phyloP scores from a whole-genome alignment of 2,797 vertebrate genomes.

The Megalops cyprinoides region DNA sequence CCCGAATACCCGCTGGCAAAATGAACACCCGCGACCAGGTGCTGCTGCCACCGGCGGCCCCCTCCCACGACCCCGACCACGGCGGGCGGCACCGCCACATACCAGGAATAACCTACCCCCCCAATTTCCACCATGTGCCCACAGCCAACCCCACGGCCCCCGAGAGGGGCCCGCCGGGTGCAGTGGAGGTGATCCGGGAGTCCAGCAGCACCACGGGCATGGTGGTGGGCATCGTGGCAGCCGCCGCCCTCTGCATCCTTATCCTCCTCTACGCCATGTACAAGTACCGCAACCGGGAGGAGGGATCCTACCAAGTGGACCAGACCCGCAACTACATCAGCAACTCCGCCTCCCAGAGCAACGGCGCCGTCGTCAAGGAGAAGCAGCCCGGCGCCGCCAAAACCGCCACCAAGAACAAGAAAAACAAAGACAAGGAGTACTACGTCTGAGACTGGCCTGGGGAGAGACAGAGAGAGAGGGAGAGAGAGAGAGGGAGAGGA shows the following conservation, averaged over 20 bases:
- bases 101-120: conserved; percentile 82
- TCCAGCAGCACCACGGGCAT: conserved; percentile 94
- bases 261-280: conserved; percentile 96
- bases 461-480: conserved; percentile 19
- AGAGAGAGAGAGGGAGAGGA: conserved; percentile 25
- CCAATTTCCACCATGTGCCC: conserved; percentile 88
- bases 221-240: conserved; percentile 93
- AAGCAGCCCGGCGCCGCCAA: conserved; percentile 84
- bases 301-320: conserved; percentile 93
- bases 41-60: conserved; percentile 75
- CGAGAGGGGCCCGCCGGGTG: conserved; percentile 83
- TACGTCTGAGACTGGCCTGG: conserved; percentile 81
- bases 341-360: conserved; percentile 88
- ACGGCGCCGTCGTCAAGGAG: conserved; percentile 88
- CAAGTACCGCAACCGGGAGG: conserved; percentile 93
- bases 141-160: conserved; percentile 89
- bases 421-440: conserved; percentile 97
- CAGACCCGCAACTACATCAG: conserved; percentile 93
- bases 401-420: conserved; percentile 89
- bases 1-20: conserved; percentile 87
- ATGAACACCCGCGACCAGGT: conserved; percentile 90
- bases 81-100: conserved; percentile 69
- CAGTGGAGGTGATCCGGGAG: conserved; percentile 89
- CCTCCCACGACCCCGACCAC: conserved; percentile 75
- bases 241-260: conserved; percentile 92